A percentile compares a stretch with the other conserved stretches of the same genome.
phyloP scores from a whole-genome alignment of 2,888 invertebrate species.

The Serrognathus titanus region DNA sequence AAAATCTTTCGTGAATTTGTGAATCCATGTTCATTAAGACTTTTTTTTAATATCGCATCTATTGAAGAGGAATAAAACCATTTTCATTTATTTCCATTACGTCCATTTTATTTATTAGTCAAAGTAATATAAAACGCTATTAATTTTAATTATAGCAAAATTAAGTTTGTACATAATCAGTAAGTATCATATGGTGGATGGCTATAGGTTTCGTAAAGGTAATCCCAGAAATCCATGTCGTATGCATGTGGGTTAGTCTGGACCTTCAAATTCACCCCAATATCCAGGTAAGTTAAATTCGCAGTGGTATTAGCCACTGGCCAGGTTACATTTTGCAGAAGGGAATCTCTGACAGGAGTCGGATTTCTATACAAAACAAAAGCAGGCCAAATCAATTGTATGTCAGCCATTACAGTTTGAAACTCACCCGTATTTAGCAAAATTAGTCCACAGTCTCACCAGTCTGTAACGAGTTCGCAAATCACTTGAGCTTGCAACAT shows the following conservation, averaged over 20 bases:
- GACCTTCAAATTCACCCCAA: neutral
- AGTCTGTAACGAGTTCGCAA: conserved; percentile 15
- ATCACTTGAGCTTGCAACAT: conserved; percentile 12
- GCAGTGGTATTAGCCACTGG: neutral
- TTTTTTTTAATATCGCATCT: too few relatives aligned
- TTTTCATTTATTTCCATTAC: too few relatives aligned
- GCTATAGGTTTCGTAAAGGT: conserved; percentile 1
- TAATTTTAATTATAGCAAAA: too few relatives aligned
- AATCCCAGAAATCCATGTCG: conserved; percentile 4
- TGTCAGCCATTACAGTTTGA: too few relatives aligned
- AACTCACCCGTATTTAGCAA: conserved; percentile 26
- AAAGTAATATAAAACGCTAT: too few relatives aligned
- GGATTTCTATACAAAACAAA: conserved; percentile 34
- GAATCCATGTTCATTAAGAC: too few relatives aligned
- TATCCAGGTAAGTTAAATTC: neutral
- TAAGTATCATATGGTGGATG: conserved; percentile 7
- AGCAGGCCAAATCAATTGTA: too few relatives aligned
- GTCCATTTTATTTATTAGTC: too few relatives aligned
- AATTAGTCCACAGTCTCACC: conserved; percentile 26
- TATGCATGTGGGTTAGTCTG: neutral
- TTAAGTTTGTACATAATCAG: neutral
- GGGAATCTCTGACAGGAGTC: conserved; percentile 29
- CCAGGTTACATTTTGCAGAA: conserved; percentile 28
- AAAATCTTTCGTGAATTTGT: too few relatives aligned
- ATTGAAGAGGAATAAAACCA: too few relatives aligned